A percentile compares a stretch with the other conserved stretches of the same genome.
These are phyloP conservation scores for Pachliopta kotzebuea DNA, from an alignment of 2,888 invertebrate species.

Conservation along the genomic window DNA sequence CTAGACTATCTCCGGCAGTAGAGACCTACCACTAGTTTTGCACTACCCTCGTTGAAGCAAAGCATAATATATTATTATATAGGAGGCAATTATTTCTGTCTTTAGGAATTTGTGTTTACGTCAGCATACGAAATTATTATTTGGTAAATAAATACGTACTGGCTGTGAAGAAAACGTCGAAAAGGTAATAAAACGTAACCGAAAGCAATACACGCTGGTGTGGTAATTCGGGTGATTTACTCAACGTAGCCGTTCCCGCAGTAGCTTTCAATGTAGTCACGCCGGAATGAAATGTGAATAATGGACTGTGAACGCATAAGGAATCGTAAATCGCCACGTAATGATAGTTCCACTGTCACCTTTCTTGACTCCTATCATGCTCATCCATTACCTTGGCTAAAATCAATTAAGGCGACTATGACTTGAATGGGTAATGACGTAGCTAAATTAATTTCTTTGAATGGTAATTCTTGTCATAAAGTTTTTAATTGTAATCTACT, in stretches of 20 bases:
- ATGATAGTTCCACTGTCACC: slow-evolving; percentile 35
- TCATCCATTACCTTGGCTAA: slow-evolving; percentile 11
- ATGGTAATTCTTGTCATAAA: background rate
- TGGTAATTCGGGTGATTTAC: slow-evolving; percentile 45
- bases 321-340: slow-evolving; percentile 50
- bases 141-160: no score
- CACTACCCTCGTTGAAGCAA: no score
- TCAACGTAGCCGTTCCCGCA: slow-evolving; percentile 34
- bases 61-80: no score
- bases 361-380: slow-evolving; percentile 17
- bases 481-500: no score
- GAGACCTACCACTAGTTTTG: no score
- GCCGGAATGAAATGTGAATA: slow-evolving; percentile 56
- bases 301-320: slow-evolving; percentile 49
- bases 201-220: slow-evolving; percentile 37
- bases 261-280: slow-evolving; percentile 45
- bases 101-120: no score
- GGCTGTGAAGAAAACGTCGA: slow-evolving; percentile 7
- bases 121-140: no score
- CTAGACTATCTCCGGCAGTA: no score
- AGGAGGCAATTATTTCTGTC: no score
- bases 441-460: background rate
- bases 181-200: slow-evolving; percentile 6
- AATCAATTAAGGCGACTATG: slow-evolving; percentile 14
- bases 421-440: slow-evolving; percentile 10